These are phyloP conservation scores for Acronicta aceris DNA, from an alignment of 2,888 invertebrate genomes.

Conservation along the genomic window DNA sequence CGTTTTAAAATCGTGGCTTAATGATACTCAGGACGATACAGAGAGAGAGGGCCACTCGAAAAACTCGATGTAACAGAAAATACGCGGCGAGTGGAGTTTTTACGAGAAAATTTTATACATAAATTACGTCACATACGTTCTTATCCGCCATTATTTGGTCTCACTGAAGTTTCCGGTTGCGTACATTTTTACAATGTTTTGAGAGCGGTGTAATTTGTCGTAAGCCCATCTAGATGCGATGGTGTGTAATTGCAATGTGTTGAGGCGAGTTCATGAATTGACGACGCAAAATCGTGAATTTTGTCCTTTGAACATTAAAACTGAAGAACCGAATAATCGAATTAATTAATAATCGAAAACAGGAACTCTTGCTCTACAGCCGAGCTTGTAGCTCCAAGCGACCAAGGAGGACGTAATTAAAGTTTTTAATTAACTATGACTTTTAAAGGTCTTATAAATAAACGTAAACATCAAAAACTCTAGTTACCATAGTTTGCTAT, in stretches of 20 bases:
- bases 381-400: no score
- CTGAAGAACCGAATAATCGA: no score
- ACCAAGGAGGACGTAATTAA: no score
- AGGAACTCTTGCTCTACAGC: no score
- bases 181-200: conserved; percentile 80
- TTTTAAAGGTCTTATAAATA: no score
- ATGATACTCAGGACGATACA: conserved; percentile 73
- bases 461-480: no score
- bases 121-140: conserved; percentile 78
- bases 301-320: background rate
- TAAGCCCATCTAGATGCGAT: conserved; percentile 58
- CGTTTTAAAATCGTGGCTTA: conserved; percentile 76
- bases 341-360: no score
- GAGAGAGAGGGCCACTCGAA: conserved; percentile 64
- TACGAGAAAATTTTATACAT: conserved; percentile 81
- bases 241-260: conserved; percentile 36
- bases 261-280: conserved; percentile 9
- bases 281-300: conserved; percentile 6
- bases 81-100: conserved; percentile 74
- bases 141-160: conserved; percentile 83
- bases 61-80: conserved; percentile 71
- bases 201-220: conserved; percentile 76
- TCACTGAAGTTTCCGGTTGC: conserved; percentile 73
- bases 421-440: no score
- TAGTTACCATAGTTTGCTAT: background rate